A percentile compares a stretch with the other conserved stretches of the same genome.
Conservation (phyloP, 2,797 vertebrate species). For the Ispidina picta region DNA sequence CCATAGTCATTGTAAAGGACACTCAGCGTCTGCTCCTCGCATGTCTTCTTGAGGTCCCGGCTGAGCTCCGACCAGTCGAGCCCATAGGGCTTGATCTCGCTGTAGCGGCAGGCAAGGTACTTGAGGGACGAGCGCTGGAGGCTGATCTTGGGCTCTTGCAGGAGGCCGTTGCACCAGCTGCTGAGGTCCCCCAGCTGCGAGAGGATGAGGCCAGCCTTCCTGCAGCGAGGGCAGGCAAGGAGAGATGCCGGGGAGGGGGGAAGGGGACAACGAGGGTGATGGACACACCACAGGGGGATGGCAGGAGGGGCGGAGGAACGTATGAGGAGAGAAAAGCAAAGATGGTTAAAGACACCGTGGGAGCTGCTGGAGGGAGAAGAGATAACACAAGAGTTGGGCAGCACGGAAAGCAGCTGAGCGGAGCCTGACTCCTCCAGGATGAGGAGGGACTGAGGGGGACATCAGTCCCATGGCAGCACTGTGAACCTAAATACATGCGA, state of each 20-base stretch:
- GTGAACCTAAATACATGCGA: background rate
- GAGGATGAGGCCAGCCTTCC: slow-evolving; percentile 96
- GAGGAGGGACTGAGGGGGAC: background rate
- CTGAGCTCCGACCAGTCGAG: slow-evolving; percentile 92
- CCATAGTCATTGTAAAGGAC: slow-evolving; percentile 97
- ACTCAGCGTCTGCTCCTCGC: slow-evolving; percentile 92
- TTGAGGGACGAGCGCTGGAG: slow-evolving; percentile 91
- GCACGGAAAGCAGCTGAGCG: background rate
- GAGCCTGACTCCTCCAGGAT: background rate
- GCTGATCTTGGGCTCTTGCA: slow-evolving; percentile 93
- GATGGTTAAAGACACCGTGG: background rate
- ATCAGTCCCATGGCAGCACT: background rate
- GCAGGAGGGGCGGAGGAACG: background rate
- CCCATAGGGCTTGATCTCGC: slow-evolving; percentile 93
- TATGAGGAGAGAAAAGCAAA: slow-evolving; percentile 54
- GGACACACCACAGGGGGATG: background rate
- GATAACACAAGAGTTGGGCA: background rate
- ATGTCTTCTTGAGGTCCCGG: slow-evolving; percentile 93
- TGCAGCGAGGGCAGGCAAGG: slow-evolving; percentile 53
- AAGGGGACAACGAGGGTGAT: background rate
- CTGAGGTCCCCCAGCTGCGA: slow-evolving; percentile 93
- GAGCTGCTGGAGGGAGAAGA: background rate
- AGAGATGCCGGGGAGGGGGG: background rate
- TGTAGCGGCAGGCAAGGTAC: slow-evolving; percentile 95
- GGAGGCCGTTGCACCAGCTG: slow-evolving; percentile 91